These are phyloP conservation scores for Grantiella picta DNA, from an alignment of 2,113 vertebrate species.

Conservation along the genomic window DNA sequence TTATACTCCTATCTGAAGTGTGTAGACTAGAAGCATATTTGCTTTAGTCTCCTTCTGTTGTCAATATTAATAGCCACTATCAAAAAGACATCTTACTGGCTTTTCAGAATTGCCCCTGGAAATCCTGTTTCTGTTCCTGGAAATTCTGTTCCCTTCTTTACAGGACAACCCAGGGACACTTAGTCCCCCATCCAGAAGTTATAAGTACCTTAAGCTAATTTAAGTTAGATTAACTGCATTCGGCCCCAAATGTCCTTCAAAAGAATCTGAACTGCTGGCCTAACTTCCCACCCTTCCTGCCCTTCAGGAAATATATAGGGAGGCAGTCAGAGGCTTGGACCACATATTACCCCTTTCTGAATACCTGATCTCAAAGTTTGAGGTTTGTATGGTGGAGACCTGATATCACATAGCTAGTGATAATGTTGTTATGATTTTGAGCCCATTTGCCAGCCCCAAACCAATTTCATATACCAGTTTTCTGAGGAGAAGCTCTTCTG, in stretches of 20 bases:
- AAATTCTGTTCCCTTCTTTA: not conserved
- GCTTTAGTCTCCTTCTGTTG: not conserved
- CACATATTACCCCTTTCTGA: not conserved
- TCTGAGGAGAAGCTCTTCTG: not conserved
- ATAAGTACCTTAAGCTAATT: not conserved
- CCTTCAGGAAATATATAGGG: not conserved
- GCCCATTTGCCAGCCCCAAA: not conserved
- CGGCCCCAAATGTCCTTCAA: not conserved
- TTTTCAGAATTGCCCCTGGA: not conserved
- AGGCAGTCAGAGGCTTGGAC: not conserved
- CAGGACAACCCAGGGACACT: not conserved
- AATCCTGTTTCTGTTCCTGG: not conserved
- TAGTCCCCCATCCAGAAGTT: not conserved
- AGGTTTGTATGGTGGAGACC: not conserved
- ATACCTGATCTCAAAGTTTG: not conserved
- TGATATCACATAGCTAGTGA: not conserved
- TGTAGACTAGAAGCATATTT: not conserved
- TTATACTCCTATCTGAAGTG: not conserved
- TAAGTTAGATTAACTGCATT: not conserved
- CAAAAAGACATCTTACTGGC: not conserved
- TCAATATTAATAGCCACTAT: not conserved
- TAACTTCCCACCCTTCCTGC: not conserved
- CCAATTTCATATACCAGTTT: not conserved
- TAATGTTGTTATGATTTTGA: not conserved
- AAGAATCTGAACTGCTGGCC: not conserved